These are phyloP conservation scores for Callopanchax toddi DNA, from an alignment of 2,113 vertebrate species.

Conservation along the genomic window DNA sequence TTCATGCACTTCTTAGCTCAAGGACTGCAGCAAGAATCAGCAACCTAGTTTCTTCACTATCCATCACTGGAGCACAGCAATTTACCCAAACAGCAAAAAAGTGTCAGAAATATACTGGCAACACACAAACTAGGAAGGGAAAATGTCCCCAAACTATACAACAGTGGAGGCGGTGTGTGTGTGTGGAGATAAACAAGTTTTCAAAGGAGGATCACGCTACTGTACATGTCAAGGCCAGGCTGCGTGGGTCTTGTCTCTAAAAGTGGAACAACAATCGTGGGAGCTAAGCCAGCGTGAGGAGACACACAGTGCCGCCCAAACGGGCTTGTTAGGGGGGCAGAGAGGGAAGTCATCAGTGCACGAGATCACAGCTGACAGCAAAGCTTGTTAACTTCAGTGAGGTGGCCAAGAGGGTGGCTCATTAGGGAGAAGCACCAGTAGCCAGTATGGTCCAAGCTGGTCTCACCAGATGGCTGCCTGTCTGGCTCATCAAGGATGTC, in stretches of 20 bases:
- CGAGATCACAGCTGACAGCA: constrained; percentile 63
- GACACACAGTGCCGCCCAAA: constrained; percentile 46
- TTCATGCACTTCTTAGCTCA: constrained; percentile 2
- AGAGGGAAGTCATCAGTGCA: constrained; percentile 55
- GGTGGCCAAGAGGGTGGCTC: constrained; percentile 55
- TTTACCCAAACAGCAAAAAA: constrained; percentile 47
- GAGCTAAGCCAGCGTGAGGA: constrained; percentile 37
- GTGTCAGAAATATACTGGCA: constrained; percentile 55
- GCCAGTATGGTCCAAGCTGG: constrained; percentile 27
- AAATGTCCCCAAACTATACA: constrained; percentile 63
- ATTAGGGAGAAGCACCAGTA: constrained; percentile 58
- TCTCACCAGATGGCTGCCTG: constrained; percentile 54
- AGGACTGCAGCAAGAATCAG: constrained; percentile 44
- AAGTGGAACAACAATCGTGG: constrained; percentile 47
- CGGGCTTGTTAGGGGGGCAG: constrained; percentile 61
- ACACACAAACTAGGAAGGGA: constrained; percentile 55
- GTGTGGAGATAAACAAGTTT: constrained; percentile 58
- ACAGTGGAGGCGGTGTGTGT: constrained; percentile 32
- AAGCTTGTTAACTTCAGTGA: constrained; percentile 60
- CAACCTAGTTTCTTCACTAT: constrained; percentile 55
- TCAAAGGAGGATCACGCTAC: constrained; percentile 43
- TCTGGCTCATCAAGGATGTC: constrained; percentile 27
- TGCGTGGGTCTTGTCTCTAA: constrained; percentile 35
- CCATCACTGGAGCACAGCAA: constrained; percentile 59
- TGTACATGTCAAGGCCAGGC: constrained; percentile 24